Evolutionary conservation across 1,140 invertebrate species (phyloP), one percentile per base, ranked within the genome.

Genomic region (Metopolophium dirhodum): DNA sequence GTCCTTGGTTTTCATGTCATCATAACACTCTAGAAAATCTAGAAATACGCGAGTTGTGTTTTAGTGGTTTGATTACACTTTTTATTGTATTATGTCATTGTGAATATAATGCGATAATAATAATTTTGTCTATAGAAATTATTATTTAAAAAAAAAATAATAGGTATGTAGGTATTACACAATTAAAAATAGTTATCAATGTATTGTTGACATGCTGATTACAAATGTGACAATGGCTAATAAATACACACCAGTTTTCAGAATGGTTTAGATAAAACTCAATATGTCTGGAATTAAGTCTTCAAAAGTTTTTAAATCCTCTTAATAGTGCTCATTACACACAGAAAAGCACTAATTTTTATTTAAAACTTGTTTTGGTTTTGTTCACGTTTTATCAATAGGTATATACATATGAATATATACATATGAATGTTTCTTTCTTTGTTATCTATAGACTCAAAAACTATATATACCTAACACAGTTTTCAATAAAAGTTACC

Each of bases 11-110:
- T 90, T 57, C 57, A 45, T 41, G 11, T 90, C 57, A 26, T 90
- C 57, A 14, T 90, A 90, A 7, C 35, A 23, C 20, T 68, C 54
- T 45, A 30, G 2, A 23, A 7, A n/a, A 26, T 90, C 89, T 90
- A 49, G 2, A 61, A 90, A n/a, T 0, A 88, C 0, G 7, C 0
- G 4, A 68, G 11, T 14, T 68, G 61, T 30, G 3, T 68, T 61
- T 14, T 68, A n/a, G 61, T 18, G 14, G 61, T 77, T 77, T n/a
- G n/a, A 77, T 8, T 77, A n/a, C 3, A 77, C 1, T n/a, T 77
- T n/a, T 18, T 35, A n/a, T 77, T 4, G 6, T 35, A 77, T 18
- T 2, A 3, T 77, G 0, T 0, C 0, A 4, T n/a, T 77, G 4
- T 77, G 18, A 77, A 77, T 18, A 77, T 4, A n/a, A 68, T 68